Evolutionary conservation across 2,888 invertebrate genomes (phyloP).

Genomic region (Drosophila siamana): DNA sequence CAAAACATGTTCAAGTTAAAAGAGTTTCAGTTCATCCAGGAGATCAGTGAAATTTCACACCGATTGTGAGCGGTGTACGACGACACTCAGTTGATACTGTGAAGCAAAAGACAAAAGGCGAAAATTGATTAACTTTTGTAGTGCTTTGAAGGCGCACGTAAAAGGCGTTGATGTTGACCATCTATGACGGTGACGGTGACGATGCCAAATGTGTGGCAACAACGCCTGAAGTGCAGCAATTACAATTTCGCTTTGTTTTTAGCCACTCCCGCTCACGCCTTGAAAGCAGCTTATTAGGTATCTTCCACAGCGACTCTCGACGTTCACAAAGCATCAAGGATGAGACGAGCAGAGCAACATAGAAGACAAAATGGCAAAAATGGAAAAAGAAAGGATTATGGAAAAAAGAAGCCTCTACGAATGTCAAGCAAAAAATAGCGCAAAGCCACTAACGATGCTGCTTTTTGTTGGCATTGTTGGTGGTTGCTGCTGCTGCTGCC

Average conservation of each 20-base stretch:
- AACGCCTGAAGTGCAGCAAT: conserved; percentile 37
- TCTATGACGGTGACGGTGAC: conserved; percentile 4
- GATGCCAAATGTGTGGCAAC: conserved; percentile 25
- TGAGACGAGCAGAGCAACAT: conserved; percentile 7
- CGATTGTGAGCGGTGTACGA: conserved; percentile 13
- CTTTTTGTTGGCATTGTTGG: conserved; percentile 67
- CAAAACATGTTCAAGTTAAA: not conserved
- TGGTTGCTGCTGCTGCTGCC: conserved; percentile 28
- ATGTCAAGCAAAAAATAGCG: conserved; percentile 54
- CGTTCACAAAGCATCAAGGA: conserved; percentile 39
- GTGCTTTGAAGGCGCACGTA: not conserved
- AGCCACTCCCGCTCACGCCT: conserved; percentile 36
- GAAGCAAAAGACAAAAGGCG: conserved; percentile 30
- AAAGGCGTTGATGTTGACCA: conserved; percentile 25
- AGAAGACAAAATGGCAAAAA: not conserved
- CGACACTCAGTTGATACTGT: conserved; percentile 13
- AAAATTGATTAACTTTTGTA: conserved; percentile 69
- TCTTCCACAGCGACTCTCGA: conserved; percentile 31
- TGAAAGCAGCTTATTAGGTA: conserved; percentile 58
- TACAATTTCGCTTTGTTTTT: conserved; percentile 48
- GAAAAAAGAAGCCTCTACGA: conserved; percentile 25
- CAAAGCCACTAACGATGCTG: conserved; percentile 70
- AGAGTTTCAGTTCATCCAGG: not conserved
- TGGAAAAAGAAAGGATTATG: conserved; percentile 5
- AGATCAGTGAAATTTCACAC: not conserved